phyloP scores from a whole-genome alignment of 2,113 vertebrate species.

The Cepphus grylle region DNA sequence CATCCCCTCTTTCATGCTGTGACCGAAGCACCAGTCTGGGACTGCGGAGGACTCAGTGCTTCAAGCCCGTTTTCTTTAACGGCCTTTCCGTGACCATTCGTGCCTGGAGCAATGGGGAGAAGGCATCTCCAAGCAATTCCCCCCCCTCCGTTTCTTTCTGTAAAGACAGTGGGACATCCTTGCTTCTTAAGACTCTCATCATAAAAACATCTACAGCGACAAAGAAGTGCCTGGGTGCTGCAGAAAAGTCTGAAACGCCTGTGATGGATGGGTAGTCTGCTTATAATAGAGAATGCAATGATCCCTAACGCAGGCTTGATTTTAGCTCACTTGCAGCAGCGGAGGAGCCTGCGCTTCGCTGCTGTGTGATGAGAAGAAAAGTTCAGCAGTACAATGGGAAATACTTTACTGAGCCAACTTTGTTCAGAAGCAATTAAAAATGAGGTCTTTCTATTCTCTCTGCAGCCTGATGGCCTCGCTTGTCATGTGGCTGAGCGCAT shows the following conservation, averaged over 20 bases:
- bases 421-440: slow-evolving; percentile 9
- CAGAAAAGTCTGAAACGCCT: not conserved
- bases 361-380: not conserved
- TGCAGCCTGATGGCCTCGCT: slow-evolving; percentile 26
- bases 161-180: not conserved
- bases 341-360: not conserved
- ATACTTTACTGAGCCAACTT: slow-evolving; percentile 39
- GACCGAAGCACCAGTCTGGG: not conserved
- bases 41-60: not conserved
- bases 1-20: not conserved
- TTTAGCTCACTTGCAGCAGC: not conserved
- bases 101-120: not conserved
- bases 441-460: slow-evolving; percentile 42
- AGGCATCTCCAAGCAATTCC: not conserved
- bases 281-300: not conserved
- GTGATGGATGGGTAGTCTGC: not conserved
- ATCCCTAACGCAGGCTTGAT: not conserved
- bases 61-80: not conserved
- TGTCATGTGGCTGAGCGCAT: slow-evolving; percentile 50
- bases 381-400: slow-evolving; percentile 57
- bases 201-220: not conserved
- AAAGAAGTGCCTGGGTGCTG: not conserved
- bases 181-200: accelerated
- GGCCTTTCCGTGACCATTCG: not conserved
- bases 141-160: not conserved